phyloP scores from a whole-genome alignment of 2,113 vertebrate species.

The Orcinus orca region DNA sequence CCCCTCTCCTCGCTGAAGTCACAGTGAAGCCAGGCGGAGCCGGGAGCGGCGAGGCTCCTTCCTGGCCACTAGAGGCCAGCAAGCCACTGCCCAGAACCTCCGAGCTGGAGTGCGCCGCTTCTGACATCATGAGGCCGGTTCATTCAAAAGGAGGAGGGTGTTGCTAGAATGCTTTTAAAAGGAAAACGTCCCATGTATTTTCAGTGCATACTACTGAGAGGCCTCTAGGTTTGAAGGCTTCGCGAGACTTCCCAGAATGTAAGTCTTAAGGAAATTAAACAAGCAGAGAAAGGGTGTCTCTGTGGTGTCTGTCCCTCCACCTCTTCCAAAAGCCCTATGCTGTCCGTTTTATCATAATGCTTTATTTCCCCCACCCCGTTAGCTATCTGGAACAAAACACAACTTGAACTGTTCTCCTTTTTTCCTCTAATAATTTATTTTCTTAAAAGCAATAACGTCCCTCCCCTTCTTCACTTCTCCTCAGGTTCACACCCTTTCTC shows the following conservation, averaged over 20 bases:
- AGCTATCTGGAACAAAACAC: neutral
- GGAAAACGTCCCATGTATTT: neutral
- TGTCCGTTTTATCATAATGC: neutral
- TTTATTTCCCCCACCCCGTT: neutral
- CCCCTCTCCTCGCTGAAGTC: neutral
- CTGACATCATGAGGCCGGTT: neutral
- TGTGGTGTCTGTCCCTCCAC: neutral
- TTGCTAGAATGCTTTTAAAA: neutral
- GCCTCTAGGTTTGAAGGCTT: neutral
- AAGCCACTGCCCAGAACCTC: neutral
- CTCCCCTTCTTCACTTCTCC: neutral
- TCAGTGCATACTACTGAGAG: neutral
- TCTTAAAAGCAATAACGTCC: neutral
- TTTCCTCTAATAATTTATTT: neutral
- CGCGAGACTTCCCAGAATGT: neutral
- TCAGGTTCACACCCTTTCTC: neutral
- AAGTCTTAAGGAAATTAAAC: neutral
- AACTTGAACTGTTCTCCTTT: neutral
- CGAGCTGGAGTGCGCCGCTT: neutral
- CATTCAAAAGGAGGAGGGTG: neutral
- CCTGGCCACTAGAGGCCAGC: slow-evolving; percentile 2
- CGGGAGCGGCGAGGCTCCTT: neutral
- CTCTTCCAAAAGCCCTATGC: neutral
- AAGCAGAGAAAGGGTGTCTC: neutral
- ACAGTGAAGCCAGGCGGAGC: neutral